Percentiles rank a stretch among this genome's conserved stretches.
Conservation (phyloP, 2,797 vertebrate genomes). For the Picus viridis region DNA sequence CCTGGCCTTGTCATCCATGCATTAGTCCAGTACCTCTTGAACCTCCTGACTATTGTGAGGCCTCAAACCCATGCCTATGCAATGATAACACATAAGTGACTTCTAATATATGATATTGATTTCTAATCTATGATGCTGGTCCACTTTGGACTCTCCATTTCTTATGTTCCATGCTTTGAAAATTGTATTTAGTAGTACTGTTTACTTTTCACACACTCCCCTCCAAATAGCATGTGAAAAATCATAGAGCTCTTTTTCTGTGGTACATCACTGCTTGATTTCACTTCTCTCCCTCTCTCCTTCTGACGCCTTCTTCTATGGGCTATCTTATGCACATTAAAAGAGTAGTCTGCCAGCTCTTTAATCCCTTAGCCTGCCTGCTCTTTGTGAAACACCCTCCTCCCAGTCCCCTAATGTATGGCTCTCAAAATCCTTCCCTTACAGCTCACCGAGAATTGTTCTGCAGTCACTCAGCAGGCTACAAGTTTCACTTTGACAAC, state of each 20-base stretch:
- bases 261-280: neutral
- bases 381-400: neutral
- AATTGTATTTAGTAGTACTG: neutral
- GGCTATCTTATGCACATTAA: neutral
- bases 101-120: neutral
- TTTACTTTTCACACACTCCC: neutral
- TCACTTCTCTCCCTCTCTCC: neutral
- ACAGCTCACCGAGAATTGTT: neutral
- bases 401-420: neutral
- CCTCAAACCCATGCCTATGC: neutral
- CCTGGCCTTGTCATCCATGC: neutral
- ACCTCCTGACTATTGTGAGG: neutral
- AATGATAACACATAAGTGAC: neutral
- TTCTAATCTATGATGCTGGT: neutral
- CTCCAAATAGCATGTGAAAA: neutral
- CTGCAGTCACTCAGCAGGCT: neutral
- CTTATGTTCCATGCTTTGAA: neutral
- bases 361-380: neutral
- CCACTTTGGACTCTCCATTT: neutral
- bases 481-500: neutral
- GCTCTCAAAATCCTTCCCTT: neutral
- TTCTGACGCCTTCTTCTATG: neutral
- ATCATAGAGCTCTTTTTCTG: neutral
- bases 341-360: neutral
- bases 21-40: neutral